Percentiles rank a stretch among this genome's conserved stretches.
phyloP scores from a whole-genome alignment of 2,113 vertebrate genomes.

The Thalassoma bifasciatum region DNA sequence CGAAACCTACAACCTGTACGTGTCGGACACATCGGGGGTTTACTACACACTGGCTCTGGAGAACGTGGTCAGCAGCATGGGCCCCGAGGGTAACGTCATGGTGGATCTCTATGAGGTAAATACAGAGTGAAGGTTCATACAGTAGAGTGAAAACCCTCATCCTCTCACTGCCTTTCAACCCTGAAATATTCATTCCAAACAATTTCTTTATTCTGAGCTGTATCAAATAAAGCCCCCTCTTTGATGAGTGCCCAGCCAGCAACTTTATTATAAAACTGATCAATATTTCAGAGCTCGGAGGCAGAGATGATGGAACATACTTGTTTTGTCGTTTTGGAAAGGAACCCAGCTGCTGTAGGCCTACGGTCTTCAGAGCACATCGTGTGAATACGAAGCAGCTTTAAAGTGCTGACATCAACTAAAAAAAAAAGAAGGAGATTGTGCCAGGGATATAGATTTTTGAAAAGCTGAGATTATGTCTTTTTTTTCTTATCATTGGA shows the following conservation, averaged over 20 bases:
- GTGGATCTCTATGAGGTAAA: slow-evolving; percentile 98
- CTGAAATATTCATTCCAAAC: slow-evolving; percentile 10
- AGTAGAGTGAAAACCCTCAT: too few relatives aligned
- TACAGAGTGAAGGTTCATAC: too few relatives aligned
- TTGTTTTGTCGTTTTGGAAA: slow-evolving; percentile 61
- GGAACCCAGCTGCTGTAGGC: slow-evolving; percentile 38
- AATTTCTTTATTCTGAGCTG: slow-evolving; percentile 16
- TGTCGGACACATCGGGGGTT: slow-evolving; percentile 92
- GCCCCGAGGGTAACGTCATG: slow-evolving; percentile 96
- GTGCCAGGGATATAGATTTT: slow-evolving; percentile 67
- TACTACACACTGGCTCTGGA: slow-evolving; percentile 95
- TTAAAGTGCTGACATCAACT: slow-evolving; percentile 69
- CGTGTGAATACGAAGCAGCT: slow-evolving; percentile 66
- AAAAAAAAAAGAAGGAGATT: slow-evolving; percentile 32
- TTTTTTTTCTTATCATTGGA: slow-evolving; percentile 61
- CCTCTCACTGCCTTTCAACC: not conserved
- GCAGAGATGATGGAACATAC: slow-evolving; percentile 50
- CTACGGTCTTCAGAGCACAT: slow-evolving; percentile 40
- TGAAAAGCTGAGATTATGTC: slow-evolving; percentile 62
- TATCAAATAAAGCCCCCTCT: slow-evolving; percentile 15
- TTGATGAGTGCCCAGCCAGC: slow-evolving; percentile 6
- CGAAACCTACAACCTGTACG: slow-evolving; percentile 95
- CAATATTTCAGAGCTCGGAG: slow-evolving; percentile 48
- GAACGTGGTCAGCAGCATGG: slow-evolving; percentile 95
- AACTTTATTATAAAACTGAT: slow-evolving; percentile 52